Base-by-base conservation (phyloP, 2,113 vertebrate species). In the Protobothrops mucrosquamatus region DNA sequence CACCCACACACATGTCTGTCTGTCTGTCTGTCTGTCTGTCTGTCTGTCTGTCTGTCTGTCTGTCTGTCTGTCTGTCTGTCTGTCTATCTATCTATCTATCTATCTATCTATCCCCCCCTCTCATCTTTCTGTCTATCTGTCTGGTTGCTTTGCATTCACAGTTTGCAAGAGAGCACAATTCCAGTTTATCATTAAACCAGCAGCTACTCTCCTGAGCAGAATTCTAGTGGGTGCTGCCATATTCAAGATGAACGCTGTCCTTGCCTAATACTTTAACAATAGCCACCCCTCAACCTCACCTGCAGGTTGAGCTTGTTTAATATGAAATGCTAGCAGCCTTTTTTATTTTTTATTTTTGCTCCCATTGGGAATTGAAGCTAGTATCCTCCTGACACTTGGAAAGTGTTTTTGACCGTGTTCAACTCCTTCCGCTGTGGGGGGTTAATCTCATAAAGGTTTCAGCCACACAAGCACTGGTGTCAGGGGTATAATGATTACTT, bases 401-500 rank as follows among this genome's bases (percentile, higher is more conserved):
- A 97, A 98, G 97, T 97, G 97, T 89, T 95, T 97, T 97, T 97
- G 96, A 97, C 96, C 43, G 12, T 93, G 95, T 97, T 98, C 97
- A 97, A 96, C 97, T 97, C 96, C 94, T 97, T 94, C 98, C 97
- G 94, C 97, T 93, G 95, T 96, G 90, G 98, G 97, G 97, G 97
- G 97, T 96, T 98, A 98, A 98, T 98, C 97, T 98, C 97, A 97
- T 97, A 98, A 98, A 98, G 97, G 97, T 98, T 98, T 98, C 97
- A 98, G 97, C 96, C 97, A 97, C 97, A 97, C 96, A 97, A 97
- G 97, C 96, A 97, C 97, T 96, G 97, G 97, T 98, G 96, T 98
- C 97, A 98, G 97, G 97, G 98, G 98, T 97, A 97, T 98, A 98
- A 98, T 98, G 97, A 98, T 98, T 96, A 95, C 98, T 98, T 98